Evolutionary conservation across 2,797 vertebrate genomes (phyloP), one percentile per base, ranked within the genome.

Genomic region (Scolopax bukidnonensis): DNA sequence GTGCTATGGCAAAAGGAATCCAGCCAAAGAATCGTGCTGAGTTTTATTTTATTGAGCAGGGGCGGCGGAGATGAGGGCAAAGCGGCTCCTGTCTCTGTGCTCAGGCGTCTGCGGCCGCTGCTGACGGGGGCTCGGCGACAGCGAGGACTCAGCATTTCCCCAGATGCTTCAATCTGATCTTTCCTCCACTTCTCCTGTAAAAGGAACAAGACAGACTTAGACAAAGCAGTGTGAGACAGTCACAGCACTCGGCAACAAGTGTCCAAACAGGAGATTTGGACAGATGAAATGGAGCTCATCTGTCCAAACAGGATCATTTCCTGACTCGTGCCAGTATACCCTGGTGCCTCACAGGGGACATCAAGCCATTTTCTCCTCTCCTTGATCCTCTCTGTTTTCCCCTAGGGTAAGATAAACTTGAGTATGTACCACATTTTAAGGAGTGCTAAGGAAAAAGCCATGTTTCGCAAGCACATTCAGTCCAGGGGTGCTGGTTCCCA

Each of bases 121-220:
- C 48, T 4, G 16, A 27, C 2, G 9, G 15, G 1, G 11, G 7
- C 24, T 41, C 48, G 32, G 61, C 64, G 16, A 3, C 14, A 24
- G 53, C 9, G 53, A n/a, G 40, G 41, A n/a, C 78, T 98, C 96
- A 98, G 92, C 98, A 98, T 87, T 97, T 96, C 63, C 98, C 98
- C 53, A 78, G 30, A 69, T 98, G 97, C 68, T 96, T 97, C 95
- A 98, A 91, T 51, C 47, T 97, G 73, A 98, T 97, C 74, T 96
- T 98, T 43, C 97, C 97, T 92, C 95, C 95, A 38, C 96, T 98
- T 93, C 92, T 97, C 96, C 98, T 98, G 74, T 41, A 73, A 95
- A 94, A 95, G 40, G 73, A 95, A 19, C 20, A 61, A 92, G 25
- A 75, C 24, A 83, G n/a, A 51, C 53, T 88, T 64, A 92, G 68